Evolutionary conservation across 1,140 invertebrate genomes (phyloP).

Genomic region (Drosophila repletoides): DNA sequence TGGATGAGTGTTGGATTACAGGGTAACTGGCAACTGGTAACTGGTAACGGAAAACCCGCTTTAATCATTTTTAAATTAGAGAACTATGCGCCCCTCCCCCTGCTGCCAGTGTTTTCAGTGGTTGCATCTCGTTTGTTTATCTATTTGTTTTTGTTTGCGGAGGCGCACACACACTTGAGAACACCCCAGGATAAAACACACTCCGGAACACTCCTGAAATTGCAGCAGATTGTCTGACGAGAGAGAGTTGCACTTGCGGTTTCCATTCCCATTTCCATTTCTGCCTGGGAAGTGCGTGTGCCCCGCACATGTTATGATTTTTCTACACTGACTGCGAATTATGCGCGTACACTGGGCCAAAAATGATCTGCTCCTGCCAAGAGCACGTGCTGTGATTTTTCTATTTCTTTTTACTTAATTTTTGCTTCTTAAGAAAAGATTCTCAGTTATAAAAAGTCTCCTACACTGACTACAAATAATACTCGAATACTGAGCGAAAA

Average conservation of each 20-base stretch:
- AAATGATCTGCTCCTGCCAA: too few species aligned
- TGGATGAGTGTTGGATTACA: constrained; percentile 77
- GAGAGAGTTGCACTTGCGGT: constrained; percentile 65
- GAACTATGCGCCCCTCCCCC: constrained; percentile 59
- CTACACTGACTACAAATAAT: too few species aligned
- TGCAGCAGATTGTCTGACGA: constrained; percentile 72
- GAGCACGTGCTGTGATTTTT: too few species aligned
- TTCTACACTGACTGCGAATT: too few species aligned
- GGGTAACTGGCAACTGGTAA: constrained; percentile 23
- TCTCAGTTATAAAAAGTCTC: too few species aligned
- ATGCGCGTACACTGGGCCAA: too few species aligned
- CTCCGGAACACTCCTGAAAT: constrained; percentile 39
- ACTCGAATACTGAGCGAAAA: too few species aligned
- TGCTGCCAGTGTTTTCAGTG: constrained; percentile 33
- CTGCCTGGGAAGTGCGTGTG: constrained; percentile 39
- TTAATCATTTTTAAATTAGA: constrained; percentile 82
- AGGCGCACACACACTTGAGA: constrained; percentile 33
- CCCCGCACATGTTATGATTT: constrained; percentile 67
- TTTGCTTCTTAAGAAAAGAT: too few species aligned
- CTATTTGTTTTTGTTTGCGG: constrained; percentile 61
- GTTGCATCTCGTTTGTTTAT: constrained; percentile 62
- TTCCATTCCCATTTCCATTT: constrained; percentile 5
- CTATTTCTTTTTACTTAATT: too few species aligned
- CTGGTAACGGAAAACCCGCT: constrained; percentile 47
- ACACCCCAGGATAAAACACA: background rate